These are phyloP conservation scores for Casuarius casuarius DNA, from an alignment of 2,113 vertebrate genomes.

Conservation along the genomic window DNA sequence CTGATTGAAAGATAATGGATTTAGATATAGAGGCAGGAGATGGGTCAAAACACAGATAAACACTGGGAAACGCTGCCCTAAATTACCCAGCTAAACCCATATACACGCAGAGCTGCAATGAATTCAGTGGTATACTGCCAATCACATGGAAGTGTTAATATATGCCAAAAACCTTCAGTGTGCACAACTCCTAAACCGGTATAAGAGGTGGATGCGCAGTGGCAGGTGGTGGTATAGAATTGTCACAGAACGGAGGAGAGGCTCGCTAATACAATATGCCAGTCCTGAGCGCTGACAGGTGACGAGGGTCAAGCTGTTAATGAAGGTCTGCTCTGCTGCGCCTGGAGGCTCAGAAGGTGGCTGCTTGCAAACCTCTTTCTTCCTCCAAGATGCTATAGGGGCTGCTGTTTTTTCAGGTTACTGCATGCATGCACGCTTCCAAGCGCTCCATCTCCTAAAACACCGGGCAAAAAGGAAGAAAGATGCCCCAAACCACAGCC, in stretches of 20 bases:
- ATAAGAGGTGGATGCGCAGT: slow-evolving; percentile 57
- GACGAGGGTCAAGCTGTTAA: slow-evolving; percentile 67
- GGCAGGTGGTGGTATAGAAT: slow-evolving; percentile 67
- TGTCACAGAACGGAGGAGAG: slow-evolving; percentile 2
- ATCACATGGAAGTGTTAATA: slow-evolving; percentile 64
- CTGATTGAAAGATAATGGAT: background rate
- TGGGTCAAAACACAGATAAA: background rate
- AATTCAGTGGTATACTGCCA: slow-evolving; percentile 60
- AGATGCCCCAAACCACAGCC: background rate
- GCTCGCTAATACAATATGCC: slow-evolving; percentile 57
- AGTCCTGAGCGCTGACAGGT: slow-evolving; percentile 20
- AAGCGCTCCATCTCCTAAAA: slow-evolving; percentile 17
- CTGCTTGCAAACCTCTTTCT: slow-evolving; percentile 42
- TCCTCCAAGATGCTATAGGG: background rate
- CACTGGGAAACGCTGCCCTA: background rate
- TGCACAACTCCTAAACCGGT: slow-evolving; percentile 65
- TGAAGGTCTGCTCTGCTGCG: slow-evolving; percentile 49
- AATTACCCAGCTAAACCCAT: slow-evolving; percentile 44
- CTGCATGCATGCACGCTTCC: background rate
- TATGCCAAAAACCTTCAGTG: slow-evolving; percentile 66
- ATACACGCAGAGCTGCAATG: slow-evolving; percentile 11
- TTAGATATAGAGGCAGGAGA: background rate
- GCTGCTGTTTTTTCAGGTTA: slow-evolving; percentile 10
- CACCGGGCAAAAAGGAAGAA: slow-evolving; percentile 11
- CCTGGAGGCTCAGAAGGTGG: slow-evolving; percentile 46